A percentile compares a stretch with the other conserved stretches of the same genome.
Evolutionary conservation across 2,113 vertebrate genomes (phyloP).

Genomic region (Erythrocercus mccallii): DNA sequence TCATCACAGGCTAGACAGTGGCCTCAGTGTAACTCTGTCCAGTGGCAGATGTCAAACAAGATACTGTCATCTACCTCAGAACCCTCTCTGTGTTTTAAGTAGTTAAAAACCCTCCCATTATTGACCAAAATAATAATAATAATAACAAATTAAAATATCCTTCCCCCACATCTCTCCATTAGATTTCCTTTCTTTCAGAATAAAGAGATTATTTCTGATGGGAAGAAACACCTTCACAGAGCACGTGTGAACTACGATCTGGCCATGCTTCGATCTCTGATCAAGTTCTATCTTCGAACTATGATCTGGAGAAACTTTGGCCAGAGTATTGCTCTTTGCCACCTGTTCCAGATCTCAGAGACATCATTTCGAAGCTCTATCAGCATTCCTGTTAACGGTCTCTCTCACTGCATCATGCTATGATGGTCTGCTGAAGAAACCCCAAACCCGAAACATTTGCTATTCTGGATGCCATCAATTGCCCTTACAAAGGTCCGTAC

Average conservation of each 20-base stretch:
- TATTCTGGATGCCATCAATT: background rate
- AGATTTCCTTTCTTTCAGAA: background rate
- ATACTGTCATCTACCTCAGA: background rate
- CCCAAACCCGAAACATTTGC: background rate
- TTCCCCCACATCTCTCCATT: accelerated
- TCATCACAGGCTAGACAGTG: background rate
- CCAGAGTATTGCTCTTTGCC: background rate
- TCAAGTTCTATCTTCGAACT: background rate
- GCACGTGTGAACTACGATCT: background rate
- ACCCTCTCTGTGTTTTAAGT: background rate
- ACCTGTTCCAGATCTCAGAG: background rate
- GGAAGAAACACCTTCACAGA: background rate
- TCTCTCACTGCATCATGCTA: background rate
- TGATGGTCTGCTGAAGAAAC: background rate
- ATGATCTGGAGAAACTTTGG: background rate
- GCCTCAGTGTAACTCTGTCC: background rate
- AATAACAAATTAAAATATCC: background rate
- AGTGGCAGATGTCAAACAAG: background rate
- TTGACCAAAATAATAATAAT: background rate
- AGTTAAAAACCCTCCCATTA: background rate
- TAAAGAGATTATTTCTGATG: background rate
- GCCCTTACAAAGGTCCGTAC: background rate
- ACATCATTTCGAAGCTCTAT: background rate
- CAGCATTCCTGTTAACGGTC: background rate
- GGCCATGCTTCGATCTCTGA: background rate